These are phyloP conservation scores for Aptenodytes patagonicus DNA, from an alignment of 2,113 vertebrate species.

Conservation along the genomic window DNA sequence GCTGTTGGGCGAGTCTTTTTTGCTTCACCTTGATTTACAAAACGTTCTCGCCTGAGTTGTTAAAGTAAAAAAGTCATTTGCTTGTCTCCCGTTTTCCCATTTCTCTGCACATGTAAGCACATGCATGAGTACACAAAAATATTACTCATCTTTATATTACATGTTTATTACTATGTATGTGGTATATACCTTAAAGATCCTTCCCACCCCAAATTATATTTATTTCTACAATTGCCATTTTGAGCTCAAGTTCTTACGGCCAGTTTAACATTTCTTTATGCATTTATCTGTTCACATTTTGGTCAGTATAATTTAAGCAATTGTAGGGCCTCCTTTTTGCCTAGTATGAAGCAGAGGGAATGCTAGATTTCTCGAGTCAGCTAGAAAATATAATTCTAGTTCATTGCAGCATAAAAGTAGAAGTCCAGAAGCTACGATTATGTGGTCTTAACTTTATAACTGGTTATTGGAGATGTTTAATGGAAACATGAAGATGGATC, in stretches of 20 bases:
- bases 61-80: neutral
- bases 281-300: neutral
- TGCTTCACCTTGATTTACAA: conserved; percentile 85
- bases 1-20: conserved; percentile 87
- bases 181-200: neutral
- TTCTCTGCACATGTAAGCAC: neutral
- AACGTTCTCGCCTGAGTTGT: conserved; percentile 84
- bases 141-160: neutral
- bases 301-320: neutral
- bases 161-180: neutral
- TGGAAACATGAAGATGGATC: neutral
- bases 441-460: neutral
- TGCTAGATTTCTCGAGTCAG: neutral
- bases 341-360: neutral
- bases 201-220: neutral
- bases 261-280: neutral
- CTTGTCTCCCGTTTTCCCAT: neutral
- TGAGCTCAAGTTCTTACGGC: neutral
- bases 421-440: neutral
- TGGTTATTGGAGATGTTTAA: neutral
- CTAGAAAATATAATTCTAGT: neutral
- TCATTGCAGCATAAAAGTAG: neutral
- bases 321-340: neutral
- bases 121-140: neutral
- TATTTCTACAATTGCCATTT: neutral